Percentiles rank a stretch among this genome's conserved stretches.
Evolutionary conservation across 1,140 invertebrate genomes (phyloP).

Genomic region (Drosophila sturtevanti): DNA sequence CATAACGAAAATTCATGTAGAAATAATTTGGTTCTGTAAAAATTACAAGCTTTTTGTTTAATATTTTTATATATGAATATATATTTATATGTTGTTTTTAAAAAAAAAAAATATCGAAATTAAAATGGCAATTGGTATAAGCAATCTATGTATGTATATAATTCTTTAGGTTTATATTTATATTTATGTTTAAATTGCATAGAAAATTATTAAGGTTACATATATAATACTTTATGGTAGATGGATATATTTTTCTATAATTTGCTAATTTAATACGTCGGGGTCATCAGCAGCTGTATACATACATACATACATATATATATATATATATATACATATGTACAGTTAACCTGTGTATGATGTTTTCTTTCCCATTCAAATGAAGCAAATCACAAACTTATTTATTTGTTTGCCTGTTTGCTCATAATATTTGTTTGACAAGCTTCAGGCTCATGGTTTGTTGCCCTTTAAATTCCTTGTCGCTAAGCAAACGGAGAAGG

Average conservation of each 20-base stretch:
- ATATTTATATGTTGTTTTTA: too few species aligned
- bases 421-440: conserved; percentile 71
- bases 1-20: background rate
- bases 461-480: conserved; percentile 72
- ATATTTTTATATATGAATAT: too few species aligned
- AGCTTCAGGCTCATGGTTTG: conserved; percentile 38
- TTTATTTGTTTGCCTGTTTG: conserved; percentile 59
- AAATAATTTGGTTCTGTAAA: background rate
- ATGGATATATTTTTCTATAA: background rate
- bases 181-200: too few species aligned
- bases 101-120: too few species aligned
- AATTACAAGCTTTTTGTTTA: too few species aligned
- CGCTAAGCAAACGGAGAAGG: conserved; percentile 49
- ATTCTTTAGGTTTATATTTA: too few species aligned
- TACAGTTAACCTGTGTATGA: background rate
- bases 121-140: too few species aligned
- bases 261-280: background rate
- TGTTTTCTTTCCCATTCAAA: conserved; percentile 12
- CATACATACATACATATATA: too few species aligned
- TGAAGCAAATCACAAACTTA: conserved; percentile 8
- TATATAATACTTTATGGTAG: too few species aligned
- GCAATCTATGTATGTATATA: too few species aligned
- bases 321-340: background rate
- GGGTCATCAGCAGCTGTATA: background rate
- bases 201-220: too few species aligned